Evolutionary conservation across 2,888 invertebrate genomes (phyloP).

Genomic region (Herminia tarsipennalis): DNA sequence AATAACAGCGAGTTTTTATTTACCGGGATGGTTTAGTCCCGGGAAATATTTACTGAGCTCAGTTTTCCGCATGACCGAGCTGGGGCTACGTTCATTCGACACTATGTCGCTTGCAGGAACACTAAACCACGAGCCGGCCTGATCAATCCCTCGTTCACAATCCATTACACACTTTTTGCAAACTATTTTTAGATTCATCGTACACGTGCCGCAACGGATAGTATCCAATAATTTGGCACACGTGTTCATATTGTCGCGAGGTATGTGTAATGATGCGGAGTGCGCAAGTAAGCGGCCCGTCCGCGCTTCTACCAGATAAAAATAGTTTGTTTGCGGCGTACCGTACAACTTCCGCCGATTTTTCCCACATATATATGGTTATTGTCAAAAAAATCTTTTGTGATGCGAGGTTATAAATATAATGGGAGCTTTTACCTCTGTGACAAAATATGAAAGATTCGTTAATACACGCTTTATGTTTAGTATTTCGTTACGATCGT

Average conservation of each 20-base stretch:
- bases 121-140: background rate
- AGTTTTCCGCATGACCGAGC: constrained; percentile 46
- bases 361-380: too few species aligned
- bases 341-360: too few species aligned
- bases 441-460: too few species aligned
- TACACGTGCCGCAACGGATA: constrained; percentile 7
- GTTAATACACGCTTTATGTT: too few species aligned
- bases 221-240: background rate
- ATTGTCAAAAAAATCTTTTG: too few species aligned
- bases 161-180: background rate
- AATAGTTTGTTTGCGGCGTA: constrained; percentile 9
- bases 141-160: too few species aligned
- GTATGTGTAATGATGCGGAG: constrained; percentile 20
- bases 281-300: constrained; percentile 6
- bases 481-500: too few species aligned
- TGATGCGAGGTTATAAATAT: too few species aligned
- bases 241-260: background rate
- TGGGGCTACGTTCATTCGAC: constrained; percentile 21
- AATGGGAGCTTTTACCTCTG: too few species aligned
- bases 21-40: constrained; percentile 35
- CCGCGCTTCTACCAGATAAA: constrained; percentile 17
- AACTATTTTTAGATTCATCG: background rate
- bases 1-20: constrained; percentile 44
- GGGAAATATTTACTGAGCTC: constrained; percentile 34
- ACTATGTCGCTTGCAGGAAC: constrained; percentile 25